Evolutionary conservation across 2,113 vertebrate genomes (phyloP).

Genomic region (Nymphicus hollandicus): DNA sequence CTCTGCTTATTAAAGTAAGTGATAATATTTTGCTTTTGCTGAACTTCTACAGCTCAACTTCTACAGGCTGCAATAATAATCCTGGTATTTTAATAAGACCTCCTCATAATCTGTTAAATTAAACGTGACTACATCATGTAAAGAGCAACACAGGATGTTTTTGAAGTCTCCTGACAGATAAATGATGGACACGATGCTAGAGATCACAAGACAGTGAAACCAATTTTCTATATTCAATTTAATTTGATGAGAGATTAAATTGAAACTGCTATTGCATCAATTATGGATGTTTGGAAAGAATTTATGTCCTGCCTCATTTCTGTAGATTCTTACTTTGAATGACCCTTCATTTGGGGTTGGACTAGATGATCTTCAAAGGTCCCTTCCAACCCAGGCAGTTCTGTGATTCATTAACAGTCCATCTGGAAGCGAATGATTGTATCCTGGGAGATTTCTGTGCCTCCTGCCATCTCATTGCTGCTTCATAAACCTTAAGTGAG

Average conservation of each 20-base stretch:
- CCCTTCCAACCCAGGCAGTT: not conserved
- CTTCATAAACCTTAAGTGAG: slow-evolving; percentile 49
- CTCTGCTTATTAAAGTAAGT: not conserved
- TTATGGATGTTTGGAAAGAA: not conserved
- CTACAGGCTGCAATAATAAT: not conserved
- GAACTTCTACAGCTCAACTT: not conserved
- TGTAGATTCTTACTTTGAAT: not conserved
- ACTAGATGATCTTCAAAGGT: not conserved
- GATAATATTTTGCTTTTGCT: not conserved
- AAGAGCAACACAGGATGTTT: not conserved
- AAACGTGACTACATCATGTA: not conserved
- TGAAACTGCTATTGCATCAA: not conserved
- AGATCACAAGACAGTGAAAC: not conserved
- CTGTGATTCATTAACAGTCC: not conserved
- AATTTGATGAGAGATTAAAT: not conserved
- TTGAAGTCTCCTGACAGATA: not conserved
- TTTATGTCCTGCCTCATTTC: not conserved
- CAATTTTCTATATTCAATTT: not conserved
- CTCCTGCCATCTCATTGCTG: not conserved
- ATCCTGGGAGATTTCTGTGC: slow-evolving; percentile 8
- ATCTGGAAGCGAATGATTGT: not conserved
- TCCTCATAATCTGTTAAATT: not conserved
- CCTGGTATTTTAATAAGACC: not conserved
- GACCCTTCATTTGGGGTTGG: not conserved
- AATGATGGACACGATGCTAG: not conserved